A percentile compares a stretch with the other conserved stretches of the same genome.
These are phyloP conservation scores for Carassius gibelio DNA, from an alignment of 2,113 vertebrate genomes.

Conservation along the genomic window DNA sequence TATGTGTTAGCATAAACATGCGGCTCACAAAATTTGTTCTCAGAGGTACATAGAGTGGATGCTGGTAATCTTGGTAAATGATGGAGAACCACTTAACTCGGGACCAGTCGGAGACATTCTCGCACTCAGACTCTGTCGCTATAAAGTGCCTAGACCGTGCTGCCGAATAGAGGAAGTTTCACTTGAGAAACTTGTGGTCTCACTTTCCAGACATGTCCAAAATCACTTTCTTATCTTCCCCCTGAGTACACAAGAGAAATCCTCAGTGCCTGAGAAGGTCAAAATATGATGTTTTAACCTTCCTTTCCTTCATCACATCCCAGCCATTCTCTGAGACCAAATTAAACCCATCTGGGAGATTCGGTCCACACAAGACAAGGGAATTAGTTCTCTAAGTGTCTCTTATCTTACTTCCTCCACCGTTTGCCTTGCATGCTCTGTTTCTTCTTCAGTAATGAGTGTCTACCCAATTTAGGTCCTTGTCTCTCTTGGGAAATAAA, in stretches of 20 bases:
- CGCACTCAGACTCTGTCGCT: background rate
- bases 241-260: constrained; percentile 56
- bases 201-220: constrained; percentile 30
- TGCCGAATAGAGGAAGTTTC: constrained; percentile 28
- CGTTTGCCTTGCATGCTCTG: constrained; percentile 68
- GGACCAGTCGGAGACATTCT: constrained; percentile 37
- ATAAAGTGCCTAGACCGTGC: background rate
- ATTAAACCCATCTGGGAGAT: constrained; percentile 72
- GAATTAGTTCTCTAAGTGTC: constrained; percentile 75
- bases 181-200: constrained; percentile 32
- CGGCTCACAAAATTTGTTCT: constrained; percentile 51
- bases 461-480: constrained; percentile 76
- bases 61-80: constrained; percentile 65
- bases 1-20: constrained; percentile 54
- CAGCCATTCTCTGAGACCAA: constrained; percentile 72
- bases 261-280: constrained; percentile 57
- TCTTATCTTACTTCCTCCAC: constrained; percentile 76
- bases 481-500: constrained; percentile 73
- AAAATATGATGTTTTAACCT: constrained; percentile 55
- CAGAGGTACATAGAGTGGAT: constrained; percentile 49
- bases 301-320: constrained; percentile 43
- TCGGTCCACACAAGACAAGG: constrained; percentile 70
- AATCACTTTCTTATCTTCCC: constrained; percentile 62
- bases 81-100: constrained; percentile 59
- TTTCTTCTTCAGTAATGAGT: constrained; percentile 79